A percentile compares a stretch with the other conserved stretches of the same genome.
phyloP scores from a whole-genome alignment of 2,888 invertebrate species.

The Acanthosoma haemorrhoidale region DNA sequence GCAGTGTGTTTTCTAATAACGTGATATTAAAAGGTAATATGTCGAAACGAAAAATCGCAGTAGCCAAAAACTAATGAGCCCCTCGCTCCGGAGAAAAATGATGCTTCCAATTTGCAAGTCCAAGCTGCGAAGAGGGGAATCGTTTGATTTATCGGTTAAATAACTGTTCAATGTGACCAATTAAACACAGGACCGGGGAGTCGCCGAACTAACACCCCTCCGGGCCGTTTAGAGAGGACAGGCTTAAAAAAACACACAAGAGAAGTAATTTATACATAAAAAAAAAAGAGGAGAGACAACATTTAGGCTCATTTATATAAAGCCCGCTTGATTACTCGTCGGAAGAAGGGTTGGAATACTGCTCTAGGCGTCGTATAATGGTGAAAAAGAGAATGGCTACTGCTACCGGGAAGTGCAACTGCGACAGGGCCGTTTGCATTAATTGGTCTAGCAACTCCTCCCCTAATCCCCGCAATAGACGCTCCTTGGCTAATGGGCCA shows the following conservation, averaged over 20 bases:
- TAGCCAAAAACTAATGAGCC: background rate
- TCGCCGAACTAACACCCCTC: background rate
- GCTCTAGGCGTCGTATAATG: background rate
- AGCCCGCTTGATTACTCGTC: background rate
- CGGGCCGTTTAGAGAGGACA: background rate
- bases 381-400: background rate
- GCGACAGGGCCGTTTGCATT: no score
- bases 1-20: no score
- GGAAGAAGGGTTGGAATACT: background rate
- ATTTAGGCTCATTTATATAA: background rate
- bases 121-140: background rate
- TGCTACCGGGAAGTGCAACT: no score
- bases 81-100: background rate
- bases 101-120: conserved; percentile 5
- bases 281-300: background rate
- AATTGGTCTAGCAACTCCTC: background rate
- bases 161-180: background rate
- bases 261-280: background rate
- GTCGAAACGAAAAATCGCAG: no score
- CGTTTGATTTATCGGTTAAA: background rate
- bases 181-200: background rate
- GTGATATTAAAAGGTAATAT: no score
- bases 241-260: background rate
- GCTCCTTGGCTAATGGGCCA: background rate
- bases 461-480: background rate